Base-by-base conservation (phyloP, 2,113 vertebrate genomes). In the Varanus komodoensis region DNA sequence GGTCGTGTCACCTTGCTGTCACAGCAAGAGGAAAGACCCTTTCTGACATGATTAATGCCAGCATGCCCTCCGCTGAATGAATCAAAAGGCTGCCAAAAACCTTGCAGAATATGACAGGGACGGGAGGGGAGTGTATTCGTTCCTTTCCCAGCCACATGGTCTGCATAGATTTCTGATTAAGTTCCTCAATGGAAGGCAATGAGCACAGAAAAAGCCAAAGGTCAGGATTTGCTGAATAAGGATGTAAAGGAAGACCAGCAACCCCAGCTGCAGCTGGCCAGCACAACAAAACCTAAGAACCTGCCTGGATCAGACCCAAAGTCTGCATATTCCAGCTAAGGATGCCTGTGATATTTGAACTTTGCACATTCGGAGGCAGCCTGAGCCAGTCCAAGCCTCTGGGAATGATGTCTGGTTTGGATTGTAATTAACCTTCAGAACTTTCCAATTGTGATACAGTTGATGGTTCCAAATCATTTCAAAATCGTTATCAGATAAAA, bases 41-140 rank as follows among this genome's bases (percentile, higher is more conserved):
- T 89, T 90, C 61, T 77, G 57, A 87, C 91, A 84, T 97, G 96
- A 97, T 97, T 96, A 96, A 97, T 97, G 93, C 92, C 83, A 85
- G 50, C 82, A n/a, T 77, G 80, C 85, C 48, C 67, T 34, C 91
- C 80, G 29, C 48, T 44, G 94, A 91, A 95, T 94, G 94, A 96
- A 95, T 90, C 82, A 87, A 82, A 78, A 75, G 85, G 32, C 79
- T 6, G 29, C 14, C 1, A 50, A 74, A 52, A 82, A 75, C 67
- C 29, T 74, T 67, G 78, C 57, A 48, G 54, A 38, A 81, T 23
- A 38, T 1, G 84, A 48, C 50, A 64, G n/a, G 48, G 57, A 52
- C 1, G 27, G 27, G 3, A 34, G 4, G 19, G 7, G 48, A 25
- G 61, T 38, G 6, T 27, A 4, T 23, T 38, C 34, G 50, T 61